Percentiles rank a stretch among this genome's conserved stretches.
These are phyloP conservation scores for Cariama cristata DNA, from an alignment of 2,113 vertebrate species.

Conservation along the genomic window DNA sequence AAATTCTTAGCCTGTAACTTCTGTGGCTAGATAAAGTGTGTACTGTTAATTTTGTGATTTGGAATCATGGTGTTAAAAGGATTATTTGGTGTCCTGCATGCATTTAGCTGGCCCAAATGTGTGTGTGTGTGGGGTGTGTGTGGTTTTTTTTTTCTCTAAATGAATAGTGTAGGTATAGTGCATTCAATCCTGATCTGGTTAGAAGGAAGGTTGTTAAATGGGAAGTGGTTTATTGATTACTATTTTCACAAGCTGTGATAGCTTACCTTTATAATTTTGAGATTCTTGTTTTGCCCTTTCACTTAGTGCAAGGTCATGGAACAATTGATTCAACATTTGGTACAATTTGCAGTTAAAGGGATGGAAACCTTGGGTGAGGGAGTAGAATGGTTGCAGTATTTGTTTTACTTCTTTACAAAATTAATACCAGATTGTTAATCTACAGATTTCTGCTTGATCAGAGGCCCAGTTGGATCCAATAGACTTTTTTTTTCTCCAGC, in stretches of 20 bases:
- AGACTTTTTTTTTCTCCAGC: background rate
- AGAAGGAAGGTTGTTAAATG: background rate
- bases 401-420: background rate
- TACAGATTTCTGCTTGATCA: background rate
- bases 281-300: slow-evolving; percentile 39
- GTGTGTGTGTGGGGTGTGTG: background rate
- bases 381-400: background rate
- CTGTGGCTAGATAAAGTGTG: background rate
- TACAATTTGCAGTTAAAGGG: slow-evolving; percentile 8
- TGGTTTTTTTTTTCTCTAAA: rapidly evolving
- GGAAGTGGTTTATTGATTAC: slow-evolving; percentile 50
- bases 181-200: background rate
- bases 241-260: background rate
- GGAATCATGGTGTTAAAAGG: background rate
- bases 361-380: background rate
- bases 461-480: background rate
- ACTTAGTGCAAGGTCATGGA: slow-evolving; percentile 45
- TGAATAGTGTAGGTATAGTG: background rate
- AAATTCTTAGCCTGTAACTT: background rate
- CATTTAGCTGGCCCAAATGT: background rate
- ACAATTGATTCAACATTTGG: slow-evolving; percentile 36
- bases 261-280: slow-evolving; percentile 35
- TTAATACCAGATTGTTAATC: background rate
- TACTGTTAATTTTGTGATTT: background rate
- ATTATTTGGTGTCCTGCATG: background rate